phyloP scores from a whole-genome alignment of 2,113 vertebrate species.

The Anarhynchus alexandrinus region DNA sequence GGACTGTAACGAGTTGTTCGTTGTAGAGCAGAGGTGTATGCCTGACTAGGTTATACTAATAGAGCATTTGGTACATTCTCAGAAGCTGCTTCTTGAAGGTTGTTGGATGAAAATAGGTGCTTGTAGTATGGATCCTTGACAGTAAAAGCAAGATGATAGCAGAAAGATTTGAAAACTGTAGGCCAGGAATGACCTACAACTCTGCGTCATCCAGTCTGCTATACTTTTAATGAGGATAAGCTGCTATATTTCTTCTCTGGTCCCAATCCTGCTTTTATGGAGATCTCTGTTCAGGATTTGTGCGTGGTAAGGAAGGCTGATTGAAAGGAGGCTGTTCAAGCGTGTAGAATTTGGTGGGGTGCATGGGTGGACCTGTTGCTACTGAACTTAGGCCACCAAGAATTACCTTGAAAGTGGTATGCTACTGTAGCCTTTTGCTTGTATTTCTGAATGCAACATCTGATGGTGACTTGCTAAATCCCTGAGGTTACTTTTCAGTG shows the following conservation, averaged over 20 bases:
- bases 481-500: neutral
- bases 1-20: neutral
- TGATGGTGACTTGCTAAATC: neutral
- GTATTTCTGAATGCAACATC: neutral
- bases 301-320: accelerated
- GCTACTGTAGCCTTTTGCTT: neutral
- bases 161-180: neutral
- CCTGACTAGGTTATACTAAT: neutral
- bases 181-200: neutral
- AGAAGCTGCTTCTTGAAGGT: neutral
- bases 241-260: neutral
- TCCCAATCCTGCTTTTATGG: neutral
- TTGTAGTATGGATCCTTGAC: neutral
- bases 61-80: neutral
- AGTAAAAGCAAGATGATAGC: neutral
- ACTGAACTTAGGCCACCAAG: neutral
- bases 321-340: neutral
- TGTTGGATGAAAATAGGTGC: neutral
- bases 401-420: neutral
- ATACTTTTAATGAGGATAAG: neutral
- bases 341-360: neutral
- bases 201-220: neutral
- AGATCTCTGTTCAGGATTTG: neutral
- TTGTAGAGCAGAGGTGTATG: neutral
- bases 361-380: neutral